Base-by-base conservation (phyloP, 2,113 vertebrate species). In the Spea multiplicata region DNA sequence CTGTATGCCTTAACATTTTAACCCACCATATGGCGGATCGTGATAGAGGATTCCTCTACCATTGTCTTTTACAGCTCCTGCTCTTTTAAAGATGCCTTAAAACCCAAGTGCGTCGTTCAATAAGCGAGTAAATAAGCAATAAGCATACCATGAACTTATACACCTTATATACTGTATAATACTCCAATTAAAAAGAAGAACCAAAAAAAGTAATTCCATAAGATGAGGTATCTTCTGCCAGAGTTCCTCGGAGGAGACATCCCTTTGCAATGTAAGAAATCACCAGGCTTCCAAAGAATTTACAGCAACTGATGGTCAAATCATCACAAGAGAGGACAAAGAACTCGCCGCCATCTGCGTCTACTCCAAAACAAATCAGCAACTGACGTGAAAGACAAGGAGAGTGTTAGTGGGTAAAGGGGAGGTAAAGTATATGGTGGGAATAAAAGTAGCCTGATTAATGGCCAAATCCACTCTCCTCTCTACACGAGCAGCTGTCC, bases 401-500 rank as follows among this genome's bases (percentile, higher is more conserved):
- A 73, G 69, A 53, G 13, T 17, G 44, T 17, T 66, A 79, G 44
- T 66, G 76, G 61, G 52, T 45, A 6, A 73, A 45, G 61, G 44
- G 70, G 14, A 50, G 52, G 52, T 57, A 69, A 62, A 17, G 16
- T 73, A 16, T 8, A 79, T 66, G 64, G 50, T 49, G 64, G 62
- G 50, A 73, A 67, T 44, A 78, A 46, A 71, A 12, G 48, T 61
- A 71, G 30, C 62, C 69, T 73, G 76, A 72, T 78, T 78, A 72
- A 78, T 78, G 76, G 68, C 59, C 67, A 71, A 17, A 71, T 78
- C 47, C 62, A 44, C 55, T 57, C 70, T 47, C 44, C 52, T 62
- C 64, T 55, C 71, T 13, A 67, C 77, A 55, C 17, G 6, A 80
- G 71, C 71, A 80, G 77, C 71, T 80, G 77, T 80, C 59, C 70